Evolutionary conservation across 2,113 vertebrate species (phyloP).

Genomic region (Sylvilagus bachmani): DNA sequence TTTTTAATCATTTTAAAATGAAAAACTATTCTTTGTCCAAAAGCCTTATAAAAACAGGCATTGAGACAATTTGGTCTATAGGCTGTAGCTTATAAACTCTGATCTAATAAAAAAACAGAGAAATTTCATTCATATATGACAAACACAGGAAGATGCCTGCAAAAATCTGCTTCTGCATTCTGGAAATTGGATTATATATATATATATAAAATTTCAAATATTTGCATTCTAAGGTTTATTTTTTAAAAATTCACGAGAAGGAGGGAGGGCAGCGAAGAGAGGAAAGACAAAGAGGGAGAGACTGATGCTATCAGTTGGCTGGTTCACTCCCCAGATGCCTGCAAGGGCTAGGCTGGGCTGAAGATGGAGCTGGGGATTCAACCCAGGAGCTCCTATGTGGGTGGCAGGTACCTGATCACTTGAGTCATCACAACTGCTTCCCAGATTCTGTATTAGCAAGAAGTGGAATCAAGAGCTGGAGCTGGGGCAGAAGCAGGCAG

Average conservation of each 20-base stretch:
- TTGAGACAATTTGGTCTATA: not conserved
- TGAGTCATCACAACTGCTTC: too few relatives aligned
- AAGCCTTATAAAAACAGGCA: constrained; percentile 4
- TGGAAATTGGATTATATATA: not conserved
- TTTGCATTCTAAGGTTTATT: not conserved
- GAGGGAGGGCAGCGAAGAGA: too few relatives aligned
- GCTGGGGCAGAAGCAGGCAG: too few relatives aligned
- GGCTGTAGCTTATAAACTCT: not conserved
- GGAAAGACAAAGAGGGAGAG: too few relatives aligned
- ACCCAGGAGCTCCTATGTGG: too few relatives aligned
- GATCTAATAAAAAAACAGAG: not conserved
- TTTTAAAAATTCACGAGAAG: not conserved
- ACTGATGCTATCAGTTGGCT: too few relatives aligned
- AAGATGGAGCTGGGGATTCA: too few relatives aligned
- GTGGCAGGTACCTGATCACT: too few relatives aligned
- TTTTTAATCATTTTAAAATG: constrained; percentile 29
- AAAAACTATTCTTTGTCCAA: not conserved
- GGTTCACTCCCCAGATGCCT: too few relatives aligned
- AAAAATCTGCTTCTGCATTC: constrained; percentile 11
- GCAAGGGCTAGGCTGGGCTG: too few relatives aligned
- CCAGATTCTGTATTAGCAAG: too few relatives aligned
- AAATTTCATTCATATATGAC: not conserved
- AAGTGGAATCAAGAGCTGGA: too few relatives aligned
- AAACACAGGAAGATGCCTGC: not conserved
- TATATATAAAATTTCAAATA: not conserved